Base-by-base conservation (phyloP, 1,140 invertebrate genomes). In the Calycopis cecrops region DNA sequence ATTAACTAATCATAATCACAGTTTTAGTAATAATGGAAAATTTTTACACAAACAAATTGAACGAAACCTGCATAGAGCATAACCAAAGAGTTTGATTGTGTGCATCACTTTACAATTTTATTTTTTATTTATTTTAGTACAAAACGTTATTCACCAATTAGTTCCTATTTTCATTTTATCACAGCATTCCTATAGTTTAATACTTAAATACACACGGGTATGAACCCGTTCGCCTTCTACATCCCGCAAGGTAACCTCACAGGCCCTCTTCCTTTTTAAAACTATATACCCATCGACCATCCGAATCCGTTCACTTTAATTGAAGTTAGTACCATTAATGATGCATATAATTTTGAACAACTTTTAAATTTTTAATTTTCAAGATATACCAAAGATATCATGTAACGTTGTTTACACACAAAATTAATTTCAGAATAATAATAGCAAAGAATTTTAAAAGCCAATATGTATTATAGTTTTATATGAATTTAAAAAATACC, bases 1-100 rank as follows among this genome's bases (percentile, higher is more conserved):
- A 73, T 76, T 60, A 69, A 71, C 72, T 67, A 68, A 71, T 71
- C 64, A 68, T 65, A 74, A 84, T 84, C 78, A 84, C 80, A 81
- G 78, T 75, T 75, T 64, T 60, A 65, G 70, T 68, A 65, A 28
- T 28, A 2, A 63, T 52, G 50, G 52, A 63, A 57, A 61, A 57
- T 65, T 70, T 68, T 67, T 65, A 73, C 66, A 69, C 65, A 76
- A 69, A 52, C 48, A 57, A 63, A 56, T 61, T 59, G 54, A 14
- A 50, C 59, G 48, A 60, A 14, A 50, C 34, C 28, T 33, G 34
- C 12, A 35, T 35, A 44, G 38, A 52, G 48, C 42, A 50, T 44
- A n/a, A 62, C 56, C 54, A 52, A 65, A 72, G 67, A 69, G 10
- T 67, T 69, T 55, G 57, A 67, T 48, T 51, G 62, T 65, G 63